Percentiles rank a stretch among this genome's conserved stretches.
Evolutionary conservation across 1,140 invertebrate species (phyloP).

Genomic region (Drosophila elegans): DNA sequence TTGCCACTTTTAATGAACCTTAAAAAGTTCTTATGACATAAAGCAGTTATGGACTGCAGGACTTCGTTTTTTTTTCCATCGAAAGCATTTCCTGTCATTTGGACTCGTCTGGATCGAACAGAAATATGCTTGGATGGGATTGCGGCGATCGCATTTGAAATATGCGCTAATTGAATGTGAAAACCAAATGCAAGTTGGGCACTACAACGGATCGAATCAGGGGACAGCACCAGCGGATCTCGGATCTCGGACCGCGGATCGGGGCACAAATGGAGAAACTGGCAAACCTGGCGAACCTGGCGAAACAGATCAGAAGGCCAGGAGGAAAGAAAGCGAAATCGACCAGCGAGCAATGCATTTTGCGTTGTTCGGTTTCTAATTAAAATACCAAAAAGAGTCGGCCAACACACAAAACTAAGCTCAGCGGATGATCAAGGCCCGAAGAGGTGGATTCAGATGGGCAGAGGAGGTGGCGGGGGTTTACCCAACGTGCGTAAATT

Average conservation of each 20-base stretch:
- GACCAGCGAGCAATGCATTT: slow-evolving; percentile 72
- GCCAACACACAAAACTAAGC: slow-evolving; percentile 61
- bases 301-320: slow-evolving; percentile 48
- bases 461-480: slow-evolving; percentile 2
- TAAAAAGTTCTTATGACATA: slow-evolving; percentile 4
- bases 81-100: slow-evolving; percentile 62
- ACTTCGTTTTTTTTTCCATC: slow-evolving; percentile 29
- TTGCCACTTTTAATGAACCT: neutral
- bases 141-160: slow-evolving; percentile 62
- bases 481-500: slow-evolving; percentile 60
- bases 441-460: neutral
- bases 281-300: slow-evolving; percentile 17
- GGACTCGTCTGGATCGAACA: slow-evolving; percentile 15
- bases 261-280: slow-evolving; percentile 2
- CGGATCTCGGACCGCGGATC: slow-evolving; percentile 9
- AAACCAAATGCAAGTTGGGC: slow-evolving; percentile 67
- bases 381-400: slow-evolving; percentile 74
- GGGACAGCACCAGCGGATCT: neutral
- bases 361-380: slow-evolving; percentile 79
- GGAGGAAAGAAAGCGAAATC: slow-evolving; percentile 52
- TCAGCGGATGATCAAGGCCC: slow-evolving; percentile 53
- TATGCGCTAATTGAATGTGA: slow-evolving; percentile 83
- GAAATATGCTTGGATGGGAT: slow-evolving; percentile 56
- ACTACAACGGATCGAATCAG: slow-evolving; percentile 21
- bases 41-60: slow-evolving; percentile 10